Evolutionary conservation across 1,140 invertebrate genomes (phyloP).

Genomic region (Parapsyche elsis): DNA sequence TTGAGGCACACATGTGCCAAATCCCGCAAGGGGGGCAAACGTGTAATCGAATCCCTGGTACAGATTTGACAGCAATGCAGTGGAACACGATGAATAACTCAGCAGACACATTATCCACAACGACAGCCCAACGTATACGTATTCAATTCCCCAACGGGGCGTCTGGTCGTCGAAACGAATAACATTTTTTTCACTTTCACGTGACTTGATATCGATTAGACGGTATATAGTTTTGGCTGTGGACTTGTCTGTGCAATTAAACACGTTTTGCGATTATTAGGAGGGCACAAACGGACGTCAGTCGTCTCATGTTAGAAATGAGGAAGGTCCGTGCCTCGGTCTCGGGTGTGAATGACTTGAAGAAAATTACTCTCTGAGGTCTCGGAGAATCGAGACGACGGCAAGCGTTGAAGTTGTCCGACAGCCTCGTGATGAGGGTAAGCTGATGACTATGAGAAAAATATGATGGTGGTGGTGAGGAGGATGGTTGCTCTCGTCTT

Average conservation of each 20-base stretch:
- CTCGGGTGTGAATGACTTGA: slow-evolving; percentile 25
- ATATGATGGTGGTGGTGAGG: background rate
- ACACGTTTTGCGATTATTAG: background rate
- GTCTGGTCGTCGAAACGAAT: too few species aligned
- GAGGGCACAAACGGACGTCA: too few species aligned
- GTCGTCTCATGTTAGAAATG: too few species aligned
- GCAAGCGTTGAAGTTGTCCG: background rate
- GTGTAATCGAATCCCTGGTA: background rate
- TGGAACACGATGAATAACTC: slow-evolving; percentile 6
- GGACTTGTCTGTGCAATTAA: background rate
- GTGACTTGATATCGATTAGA: too few species aligned
- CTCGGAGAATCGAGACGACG: background rate
- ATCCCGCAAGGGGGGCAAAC: background rate
- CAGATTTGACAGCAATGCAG: slow-evolving; percentile 23
- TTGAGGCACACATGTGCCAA: background rate
- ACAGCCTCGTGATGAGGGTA: slow-evolving; percentile 9
- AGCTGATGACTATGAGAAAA: slow-evolving; percentile 12
- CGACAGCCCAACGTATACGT: background rate
- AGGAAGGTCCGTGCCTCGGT: background rate
- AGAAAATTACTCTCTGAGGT: slow-evolving; percentile 20
- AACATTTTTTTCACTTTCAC: too few species aligned
- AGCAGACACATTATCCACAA: background rate
- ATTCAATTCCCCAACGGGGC: background rate
- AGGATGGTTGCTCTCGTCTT: background rate
- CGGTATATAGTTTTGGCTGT: too few species aligned